Base-by-base conservation (phyloP, 2,888 invertebrate genomes). In the Idaea aversata region DNA sequence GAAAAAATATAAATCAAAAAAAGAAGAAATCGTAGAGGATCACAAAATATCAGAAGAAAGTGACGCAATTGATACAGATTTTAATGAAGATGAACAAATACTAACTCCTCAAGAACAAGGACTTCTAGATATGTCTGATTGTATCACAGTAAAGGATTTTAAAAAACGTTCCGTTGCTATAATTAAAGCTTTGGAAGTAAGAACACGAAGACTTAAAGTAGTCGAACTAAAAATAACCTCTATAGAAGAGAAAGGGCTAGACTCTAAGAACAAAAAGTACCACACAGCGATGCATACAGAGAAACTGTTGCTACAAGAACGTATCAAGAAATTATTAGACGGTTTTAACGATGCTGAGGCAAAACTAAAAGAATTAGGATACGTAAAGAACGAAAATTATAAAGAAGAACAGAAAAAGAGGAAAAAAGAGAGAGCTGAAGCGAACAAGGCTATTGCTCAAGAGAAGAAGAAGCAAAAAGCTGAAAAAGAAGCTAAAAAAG, bases 281-380 rank as follows among this genome's bases (percentile, higher is more conserved):
- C 90, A 90, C 69, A 87, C 88, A 4, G 87, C 90, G 0, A 88
- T 92, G 88, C 86, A 88, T 13, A 70, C 75, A 4, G 90, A 91
- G 58, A 88, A 84, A 74, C 57, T 86, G 5, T 65, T 83, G 0
- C 69, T 86, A 13, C 71, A 88, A 70, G 80, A 88, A 58, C 72
- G 87, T 38, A 70, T 84, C 0, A 71, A 78, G 6, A 85, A 83
- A 61, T 63, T 93, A n/a, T 59, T 77, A 15, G 81, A 85, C 64
- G 82, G 81, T 0, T 75, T 88, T 34, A 68, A 73, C 16, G 63
- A 68, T 13, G 85, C 79, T 4, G 83, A 87, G 66, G 79, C 78
- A 1, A 73, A 72, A 59, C 57, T 73, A 15, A 70, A 67, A 57
- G 70, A 73, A 60, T 47, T 60, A 80, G 86, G 71, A 62, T 83